Evolutionary conservation across 2,113 vertebrate species (phyloP).

Genomic region (Mesocricetus auratus): DNA sequence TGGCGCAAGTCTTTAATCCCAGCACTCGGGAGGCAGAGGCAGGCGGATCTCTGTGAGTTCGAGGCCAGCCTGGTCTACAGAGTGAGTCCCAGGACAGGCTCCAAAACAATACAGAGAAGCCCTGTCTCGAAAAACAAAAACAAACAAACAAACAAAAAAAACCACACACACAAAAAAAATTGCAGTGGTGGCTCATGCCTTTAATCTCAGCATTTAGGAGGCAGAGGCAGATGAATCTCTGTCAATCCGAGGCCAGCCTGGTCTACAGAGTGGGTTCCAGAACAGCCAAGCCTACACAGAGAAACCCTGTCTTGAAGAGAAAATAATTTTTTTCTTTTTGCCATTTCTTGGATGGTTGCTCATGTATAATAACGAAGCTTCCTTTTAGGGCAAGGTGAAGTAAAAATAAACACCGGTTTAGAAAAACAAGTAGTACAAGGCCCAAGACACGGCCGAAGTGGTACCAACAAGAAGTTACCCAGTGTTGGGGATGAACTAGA

Average conservation of each 20-base stretch:
- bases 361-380: not conserved
- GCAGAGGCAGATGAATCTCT: not conserved
- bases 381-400: not conserved
- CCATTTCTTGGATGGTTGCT: conserved; percentile 19
- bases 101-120: not conserved
- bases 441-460: not conserved
- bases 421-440: not conserved
- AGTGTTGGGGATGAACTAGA: not conserved
- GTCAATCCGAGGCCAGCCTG: not conserved
- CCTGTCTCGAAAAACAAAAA: not conserved
- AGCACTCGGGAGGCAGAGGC: not conserved
- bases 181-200: not conserved
- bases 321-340: no score
- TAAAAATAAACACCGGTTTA: not conserved
- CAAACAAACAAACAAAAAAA: no score
- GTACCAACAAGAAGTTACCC: not conserved
- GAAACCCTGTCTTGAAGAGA: not conserved
- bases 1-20: not conserved
- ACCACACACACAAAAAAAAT: no score
- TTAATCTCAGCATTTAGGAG: not conserved
- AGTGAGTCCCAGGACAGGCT: not conserved
- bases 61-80: not conserved
- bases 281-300: not conserved
- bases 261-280: not conserved
- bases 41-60: not conserved